phyloP scores from a whole-genome alignment of 2,113 vertebrate species.

The Triplophysa dalaica region DNA sequence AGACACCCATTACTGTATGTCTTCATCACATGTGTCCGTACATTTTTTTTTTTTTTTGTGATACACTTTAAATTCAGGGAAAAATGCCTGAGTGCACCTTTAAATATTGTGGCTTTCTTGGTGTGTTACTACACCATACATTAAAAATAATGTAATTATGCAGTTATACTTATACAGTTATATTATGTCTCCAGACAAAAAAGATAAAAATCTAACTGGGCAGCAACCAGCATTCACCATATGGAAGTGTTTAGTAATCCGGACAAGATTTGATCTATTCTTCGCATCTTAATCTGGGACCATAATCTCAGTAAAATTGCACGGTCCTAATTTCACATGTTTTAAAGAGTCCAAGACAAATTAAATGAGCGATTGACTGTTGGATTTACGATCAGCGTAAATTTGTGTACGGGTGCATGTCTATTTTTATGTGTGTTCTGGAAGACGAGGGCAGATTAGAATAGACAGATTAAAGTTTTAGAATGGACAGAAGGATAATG shows the following conservation, averaged over 20 bases:
- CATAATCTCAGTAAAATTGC: constrained; percentile 6
- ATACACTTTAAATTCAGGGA: no score
- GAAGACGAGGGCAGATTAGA: constrained; percentile 38
- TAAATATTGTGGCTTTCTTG: background rate
- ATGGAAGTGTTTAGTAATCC: constrained; percentile 27
- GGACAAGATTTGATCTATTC: constrained; percentile 22
- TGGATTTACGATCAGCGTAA: background rate
- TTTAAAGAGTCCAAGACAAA: background rate
- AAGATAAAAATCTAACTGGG: background rate
- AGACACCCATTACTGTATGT: no score
- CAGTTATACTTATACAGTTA: no score
- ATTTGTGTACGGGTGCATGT: background rate
- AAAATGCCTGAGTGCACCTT: no score
- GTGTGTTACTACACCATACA: background rate
- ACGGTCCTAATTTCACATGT: background rate
- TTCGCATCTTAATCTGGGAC: constrained; percentile 31
- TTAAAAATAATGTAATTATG: no score
- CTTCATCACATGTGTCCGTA: no score
- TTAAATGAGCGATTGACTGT: constrained; percentile 1
- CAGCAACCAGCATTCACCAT: constrained; percentile 20
- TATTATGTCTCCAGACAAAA: no score
- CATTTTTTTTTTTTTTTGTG: no score
- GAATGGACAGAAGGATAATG: background rate
- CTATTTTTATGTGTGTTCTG: background rate
- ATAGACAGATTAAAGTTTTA: constrained; percentile 19